phyloP scores from a whole-genome alignment of 2,797 vertebrate genomes.

The Acridotheres tristis region DNA sequence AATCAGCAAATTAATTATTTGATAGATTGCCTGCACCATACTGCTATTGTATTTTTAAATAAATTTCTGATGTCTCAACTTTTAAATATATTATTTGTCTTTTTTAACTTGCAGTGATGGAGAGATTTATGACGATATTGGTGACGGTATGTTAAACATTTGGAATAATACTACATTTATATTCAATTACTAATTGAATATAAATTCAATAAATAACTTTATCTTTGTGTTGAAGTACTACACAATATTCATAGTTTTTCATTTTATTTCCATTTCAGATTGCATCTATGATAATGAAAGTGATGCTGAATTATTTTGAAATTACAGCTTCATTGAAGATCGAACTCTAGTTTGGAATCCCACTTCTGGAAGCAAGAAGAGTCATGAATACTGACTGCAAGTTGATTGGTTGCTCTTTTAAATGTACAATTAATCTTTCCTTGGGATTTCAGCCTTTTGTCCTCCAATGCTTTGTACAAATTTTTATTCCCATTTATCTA shows the following conservation, averaged over 20 bases:
- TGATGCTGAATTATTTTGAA: conserved; percentile 35
- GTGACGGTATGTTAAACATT: conserved; percentile 83
- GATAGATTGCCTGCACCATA: not conserved
- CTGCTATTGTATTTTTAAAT: not conserved
- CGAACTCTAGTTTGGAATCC: not conserved
- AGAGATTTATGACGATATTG: conserved; percentile 93
- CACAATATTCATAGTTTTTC: not conserved
- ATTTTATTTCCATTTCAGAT: conserved; percentile 76
- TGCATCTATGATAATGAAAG: conserved; percentile 90
- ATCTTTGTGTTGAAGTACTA: not conserved
- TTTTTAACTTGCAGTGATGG: conserved; percentile 80
- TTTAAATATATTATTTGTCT: not conserved
- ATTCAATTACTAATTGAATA: not conserved
- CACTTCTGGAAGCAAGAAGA: not conserved
- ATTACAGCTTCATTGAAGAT: not conserved
- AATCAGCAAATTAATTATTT: not conserved
- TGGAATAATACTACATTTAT: not conserved
- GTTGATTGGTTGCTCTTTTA: not conserved
- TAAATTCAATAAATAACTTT: not conserved
- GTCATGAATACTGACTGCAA: not conserved
- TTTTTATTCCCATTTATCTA: not conserved
- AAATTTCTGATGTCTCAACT: not conserved
- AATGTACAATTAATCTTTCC: not conserved
- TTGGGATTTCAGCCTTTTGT: not conserved
- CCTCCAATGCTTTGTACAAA: not conserved